These are phyloP conservation scores for Brachirus orientalis DNA, from an alignment of 2,113 vertebrate genomes.

Conservation along the genomic window DNA sequence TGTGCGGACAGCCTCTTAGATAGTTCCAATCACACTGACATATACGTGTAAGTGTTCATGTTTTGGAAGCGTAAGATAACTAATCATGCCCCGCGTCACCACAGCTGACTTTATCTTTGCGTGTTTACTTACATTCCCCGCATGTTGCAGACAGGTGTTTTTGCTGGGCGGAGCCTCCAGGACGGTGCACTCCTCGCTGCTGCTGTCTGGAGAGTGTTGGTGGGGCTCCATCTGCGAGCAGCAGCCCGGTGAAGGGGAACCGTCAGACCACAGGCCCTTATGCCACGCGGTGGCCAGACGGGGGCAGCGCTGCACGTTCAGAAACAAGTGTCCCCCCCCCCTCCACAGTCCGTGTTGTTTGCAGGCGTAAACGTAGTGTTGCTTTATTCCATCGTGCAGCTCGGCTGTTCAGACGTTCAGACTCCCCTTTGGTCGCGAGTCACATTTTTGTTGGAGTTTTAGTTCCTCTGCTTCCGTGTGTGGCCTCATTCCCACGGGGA, in stretches of 20 bases:
- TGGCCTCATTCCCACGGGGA: no score
- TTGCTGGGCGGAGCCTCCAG: slow-evolving; percentile 74
- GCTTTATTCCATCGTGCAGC: slow-evolving; percentile 35
- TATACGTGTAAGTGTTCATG: no score
- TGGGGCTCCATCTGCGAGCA: slow-evolving; percentile 69
- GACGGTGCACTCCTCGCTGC: slow-evolving; percentile 80
- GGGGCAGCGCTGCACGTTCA: slow-evolving; percentile 9
- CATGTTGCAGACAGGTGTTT: slow-evolving; percentile 67
- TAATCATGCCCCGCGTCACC: no score
- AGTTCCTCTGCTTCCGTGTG: background rate
- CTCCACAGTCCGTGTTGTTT: background rate
- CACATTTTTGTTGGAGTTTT: background rate
- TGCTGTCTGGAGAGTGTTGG: slow-evolving; percentile 78
- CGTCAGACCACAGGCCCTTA: slow-evolving; percentile 57
- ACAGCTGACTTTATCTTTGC: no score
- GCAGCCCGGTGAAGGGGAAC: slow-evolving; percentile 44
- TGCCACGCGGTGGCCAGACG: slow-evolving; percentile 41
- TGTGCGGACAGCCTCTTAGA: no score
- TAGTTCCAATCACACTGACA: no score
- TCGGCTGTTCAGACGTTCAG: no score
- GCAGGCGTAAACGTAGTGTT: background rate
- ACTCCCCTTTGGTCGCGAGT: background rate
- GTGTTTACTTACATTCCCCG: slow-evolving; percentile 59
- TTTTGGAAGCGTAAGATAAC: no score
- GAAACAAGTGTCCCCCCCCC: background rate